These are phyloP conservation scores for Passer montanus DNA, from an alignment of 2,113 vertebrate species.

Conservation along the genomic window DNA sequence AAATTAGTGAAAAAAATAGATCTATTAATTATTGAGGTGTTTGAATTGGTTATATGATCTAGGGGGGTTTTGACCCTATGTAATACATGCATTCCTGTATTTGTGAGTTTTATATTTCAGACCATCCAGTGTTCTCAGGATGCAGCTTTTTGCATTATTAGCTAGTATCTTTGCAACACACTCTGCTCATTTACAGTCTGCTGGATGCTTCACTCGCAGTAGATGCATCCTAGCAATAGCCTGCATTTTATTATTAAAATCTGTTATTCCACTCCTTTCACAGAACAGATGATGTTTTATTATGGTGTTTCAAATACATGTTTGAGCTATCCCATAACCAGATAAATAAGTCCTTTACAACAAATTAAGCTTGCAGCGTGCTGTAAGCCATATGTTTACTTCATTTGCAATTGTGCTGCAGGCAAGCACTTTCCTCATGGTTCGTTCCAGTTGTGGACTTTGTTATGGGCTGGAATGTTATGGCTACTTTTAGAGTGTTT, in stretches of 20 bases:
- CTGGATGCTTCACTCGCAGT: neutral
- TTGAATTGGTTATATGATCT: neutral
- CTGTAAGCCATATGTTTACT: neutral
- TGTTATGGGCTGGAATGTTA: constrained; percentile 2
- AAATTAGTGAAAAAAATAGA: neutral
- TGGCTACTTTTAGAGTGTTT: neutral
- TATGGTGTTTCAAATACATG: neutral
- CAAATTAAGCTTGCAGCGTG: neutral
- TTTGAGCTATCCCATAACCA: neutral
- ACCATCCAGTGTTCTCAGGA: neutral
- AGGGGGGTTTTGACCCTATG: neutral
- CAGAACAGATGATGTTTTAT: neutral
- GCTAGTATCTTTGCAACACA: neutral
- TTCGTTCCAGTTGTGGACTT: neutral
- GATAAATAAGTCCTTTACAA: neutral
- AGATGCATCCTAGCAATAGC: neutral
- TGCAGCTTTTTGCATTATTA: neutral
- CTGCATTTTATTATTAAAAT: neutral
- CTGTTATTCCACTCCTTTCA: neutral
- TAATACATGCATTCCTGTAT: neutral
- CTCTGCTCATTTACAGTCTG: neutral
- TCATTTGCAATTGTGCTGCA: constrained; percentile 16
- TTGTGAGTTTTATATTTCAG: neutral
- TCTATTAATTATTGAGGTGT: neutral
- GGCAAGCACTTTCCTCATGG: neutral